These are phyloP conservation scores for Alosa alosa DNA, from an alignment of 2,113 vertebrate genomes.

Conservation along the genomic window DNA sequence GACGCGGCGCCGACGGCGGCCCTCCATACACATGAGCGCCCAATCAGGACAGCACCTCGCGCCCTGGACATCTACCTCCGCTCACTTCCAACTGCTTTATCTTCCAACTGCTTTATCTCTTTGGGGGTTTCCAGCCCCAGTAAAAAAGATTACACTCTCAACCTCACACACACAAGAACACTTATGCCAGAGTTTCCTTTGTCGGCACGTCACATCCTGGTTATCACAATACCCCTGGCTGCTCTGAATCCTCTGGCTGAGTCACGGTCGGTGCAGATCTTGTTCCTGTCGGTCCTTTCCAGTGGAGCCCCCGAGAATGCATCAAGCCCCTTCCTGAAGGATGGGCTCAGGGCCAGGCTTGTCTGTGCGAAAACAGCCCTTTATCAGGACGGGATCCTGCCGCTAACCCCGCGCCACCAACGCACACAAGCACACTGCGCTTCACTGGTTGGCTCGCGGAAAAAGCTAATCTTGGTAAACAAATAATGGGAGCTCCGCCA, in stretches of 20 bases:
- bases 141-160: conserved; percentile 4
- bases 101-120: conserved; percentile 21
- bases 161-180: conserved; percentile 32
- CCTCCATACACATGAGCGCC: conserved; percentile 35
- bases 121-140: background rate
- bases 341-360: background rate
- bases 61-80: background rate
- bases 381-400: background rate
- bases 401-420: background rate
- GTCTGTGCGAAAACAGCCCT: background rate
- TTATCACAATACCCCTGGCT: conserved; percentile 49
- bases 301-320: conserved; percentile 20
- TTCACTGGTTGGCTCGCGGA: background rate
- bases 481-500: background rate
- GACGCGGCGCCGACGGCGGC: background rate
- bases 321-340: conserved; percentile 28
- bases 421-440: background rate
- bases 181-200: conserved; percentile 35
- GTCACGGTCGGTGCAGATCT: conserved; percentile 38
- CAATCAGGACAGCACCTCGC: background rate
- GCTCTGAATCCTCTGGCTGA: conserved; percentile 22
- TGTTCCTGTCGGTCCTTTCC: conserved; percentile 37
- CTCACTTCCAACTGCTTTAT: conserved; percentile 16
- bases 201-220: conserved; percentile 54
- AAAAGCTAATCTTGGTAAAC: background rate